These are phyloP conservation scores for Empis stercorea DNA, from an alignment of 2,888 invertebrate species.

Conservation along the genomic window DNA sequence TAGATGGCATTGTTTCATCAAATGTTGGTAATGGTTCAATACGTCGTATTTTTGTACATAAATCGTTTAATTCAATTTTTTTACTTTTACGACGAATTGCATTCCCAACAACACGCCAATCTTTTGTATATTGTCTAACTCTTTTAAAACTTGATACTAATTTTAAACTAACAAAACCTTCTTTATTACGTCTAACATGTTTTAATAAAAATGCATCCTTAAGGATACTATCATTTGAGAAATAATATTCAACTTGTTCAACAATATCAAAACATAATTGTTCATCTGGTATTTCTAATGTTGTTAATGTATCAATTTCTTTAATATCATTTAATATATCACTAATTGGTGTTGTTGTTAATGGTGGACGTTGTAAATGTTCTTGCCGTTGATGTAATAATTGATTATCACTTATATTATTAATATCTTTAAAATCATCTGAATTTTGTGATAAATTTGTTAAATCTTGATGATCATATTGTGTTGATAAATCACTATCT, in stretches of 20 bases:
- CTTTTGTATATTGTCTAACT: conserved; percentile 85
- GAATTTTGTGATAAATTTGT: conserved; percentile 1
- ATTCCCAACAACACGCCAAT: conserved; percentile 85
- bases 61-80: conserved; percentile 77
- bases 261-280: conserved; percentile 67
- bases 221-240: conserved; percentile 87
- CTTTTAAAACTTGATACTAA: conserved; percentile 90
- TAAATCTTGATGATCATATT: conserved; percentile 1
- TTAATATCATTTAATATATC: conserved; percentile 5
- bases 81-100: conserved; percentile 64
- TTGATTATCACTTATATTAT: neutral
- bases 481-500: conserved; percentile 2
- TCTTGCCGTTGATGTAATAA: neutral
- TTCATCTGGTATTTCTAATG: conserved; percentile 48
- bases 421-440: neutral
- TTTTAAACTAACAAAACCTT: conserved; percentile 89
- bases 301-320: conserved; percentile 29
- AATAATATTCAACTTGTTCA: conserved; percentile 87
- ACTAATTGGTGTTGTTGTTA: neutral
- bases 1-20: conserved; percentile 84
- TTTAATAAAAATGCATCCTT: conserved; percentile 92
- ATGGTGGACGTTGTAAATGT: neutral
- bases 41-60: conserved; percentile 79
- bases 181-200: conserved; percentile 88
- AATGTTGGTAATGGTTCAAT: conserved; percentile 74